Base-by-base conservation (phyloP, 1,140 invertebrate species). In the Aleiodes sp. region DNA sequence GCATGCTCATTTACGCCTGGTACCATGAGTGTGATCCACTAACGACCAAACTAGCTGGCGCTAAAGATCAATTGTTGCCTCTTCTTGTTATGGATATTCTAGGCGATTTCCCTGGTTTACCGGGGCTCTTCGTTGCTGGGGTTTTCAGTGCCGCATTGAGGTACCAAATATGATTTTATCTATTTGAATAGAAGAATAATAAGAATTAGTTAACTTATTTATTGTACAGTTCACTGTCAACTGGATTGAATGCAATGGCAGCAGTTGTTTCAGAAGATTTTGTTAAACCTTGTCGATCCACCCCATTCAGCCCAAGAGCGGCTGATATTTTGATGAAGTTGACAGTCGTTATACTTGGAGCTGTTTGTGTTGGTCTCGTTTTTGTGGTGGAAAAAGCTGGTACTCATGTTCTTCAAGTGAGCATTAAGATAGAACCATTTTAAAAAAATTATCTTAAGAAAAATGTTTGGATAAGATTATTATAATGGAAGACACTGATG, bases 191-290 rank as follows among this genome's bases (percentile, higher is more conserved):
- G 19, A 14, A 57, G n/a, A 71, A 14, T 70, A 52, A 28, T 63
- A 33, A 31, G 9, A 61, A 41, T 14, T 56, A 28, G 52, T 68
- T 65, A 66, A 61, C 70, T 68, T 70, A 21, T n/a, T 71, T 68
- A 76, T 70, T 16, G 39, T 68, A 41, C 77, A 95, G 94, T 77
- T 94, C 94, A 0, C 85, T 96, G 12, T 95, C 94, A 0, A 93
- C 94, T 4, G 92, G 93, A 4, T 80, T 95, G 2, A 96, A 95
- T 83, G 94, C 94, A 0, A 91, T 94, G 19, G 90, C 94, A 0
- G 89, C 93, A 24, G 93, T 96, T 0, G 88, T 92, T n/a, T 86
- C 94, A 60, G 93, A 96, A 80, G 94, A 96, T 80, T 91, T 95
- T 71, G 84, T 94, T 78, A 94, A 89, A 29, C 91, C 88, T 76